Percentiles rank a stretch among this genome's conserved stretches.
Evolutionary conservation across 1,140 invertebrate genomes (phyloP).

Genomic region (Trachymyrmex cornetzi): DNA sequence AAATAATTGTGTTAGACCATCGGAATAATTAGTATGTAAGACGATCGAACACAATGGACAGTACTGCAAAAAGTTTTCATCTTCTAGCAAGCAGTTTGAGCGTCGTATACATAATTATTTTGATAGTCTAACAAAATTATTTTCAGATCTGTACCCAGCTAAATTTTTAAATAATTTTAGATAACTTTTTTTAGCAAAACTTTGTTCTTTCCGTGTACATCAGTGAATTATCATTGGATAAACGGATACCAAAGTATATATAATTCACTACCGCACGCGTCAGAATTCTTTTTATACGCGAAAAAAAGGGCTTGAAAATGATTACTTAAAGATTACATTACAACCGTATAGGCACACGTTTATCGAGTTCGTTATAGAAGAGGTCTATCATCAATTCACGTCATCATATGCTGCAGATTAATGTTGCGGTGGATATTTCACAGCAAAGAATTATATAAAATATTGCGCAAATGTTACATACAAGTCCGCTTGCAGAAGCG

Average conservation of each 20-base stretch:
- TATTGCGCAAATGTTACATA: conserved; percentile 16
- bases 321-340: background rate
- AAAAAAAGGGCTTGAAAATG: background rate
- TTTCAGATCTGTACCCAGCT: too few species aligned
- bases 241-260: background rate
- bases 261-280: background rate
- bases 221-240: too few species aligned
- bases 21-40: too few species aligned
- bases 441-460: conserved; percentile 33
- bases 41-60: too few species aligned
- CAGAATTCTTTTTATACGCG: background rate
- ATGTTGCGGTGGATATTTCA: background rate
- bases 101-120: too few species aligned
- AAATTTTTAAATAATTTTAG: too few species aligned
- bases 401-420: conserved; percentile 1
- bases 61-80: too few species aligned
- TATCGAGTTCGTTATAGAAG: background rate
- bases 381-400: conserved; percentile 6
- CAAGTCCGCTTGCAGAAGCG: conserved; percentile 1
- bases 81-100: too few species aligned
- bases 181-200: too few species aligned
- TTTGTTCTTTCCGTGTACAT: too few species aligned
- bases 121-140: too few species aligned
- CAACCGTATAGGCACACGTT: background rate
- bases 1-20: too few species aligned